Evolutionary conservation across 2,888 invertebrate species (phyloP).

Genomic region (Lysandra bellargus): DNA sequence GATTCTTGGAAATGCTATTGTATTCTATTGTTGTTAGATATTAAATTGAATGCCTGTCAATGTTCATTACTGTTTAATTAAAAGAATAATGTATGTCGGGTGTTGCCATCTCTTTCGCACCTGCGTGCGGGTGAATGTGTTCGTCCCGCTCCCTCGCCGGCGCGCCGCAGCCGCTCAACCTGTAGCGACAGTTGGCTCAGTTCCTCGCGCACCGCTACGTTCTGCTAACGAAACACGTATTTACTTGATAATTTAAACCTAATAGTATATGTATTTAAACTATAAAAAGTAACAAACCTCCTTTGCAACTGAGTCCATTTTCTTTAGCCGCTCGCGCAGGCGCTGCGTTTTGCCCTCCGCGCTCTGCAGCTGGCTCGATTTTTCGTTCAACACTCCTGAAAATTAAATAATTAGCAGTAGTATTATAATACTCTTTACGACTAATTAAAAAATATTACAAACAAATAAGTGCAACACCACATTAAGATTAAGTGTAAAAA

Average conservation of each 20-base stretch:
- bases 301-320: slow-evolving; percentile 45
- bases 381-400: slow-evolving; percentile 50
- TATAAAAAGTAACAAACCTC: slow-evolving; percentile 47
- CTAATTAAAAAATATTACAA: too few species aligned
- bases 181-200: slow-evolving; percentile 46
- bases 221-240: slow-evolving; percentile 41
- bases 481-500: too few species aligned
- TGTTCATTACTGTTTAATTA: too few species aligned
- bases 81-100: too few species aligned
- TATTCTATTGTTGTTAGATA: too few species aligned
- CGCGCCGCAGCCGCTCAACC: slow-evolving; percentile 48
- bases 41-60: too few species aligned
- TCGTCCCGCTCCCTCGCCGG: slow-evolving; percentile 46
- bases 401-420: slow-evolving; percentile 37
- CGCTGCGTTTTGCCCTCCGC: slow-evolving; percentile 43
- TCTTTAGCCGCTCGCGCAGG: slow-evolving; percentile 48
- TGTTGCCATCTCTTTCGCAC: not conserved
- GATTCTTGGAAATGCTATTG: too few species aligned
- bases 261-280: too few species aligned
- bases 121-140: not conserved
- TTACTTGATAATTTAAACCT: not conserved
- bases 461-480: too few species aligned
- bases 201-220: slow-evolving; percentile 48
- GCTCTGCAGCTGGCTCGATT: slow-evolving; percentile 46
- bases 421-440: too few species aligned